A percentile compares a stretch with the other conserved stretches of the same genome.
These are phyloP conservation scores for Todiramphus chloris DNA, from an alignment of 2,113 vertebrate species.

Conservation along the genomic window DNA sequence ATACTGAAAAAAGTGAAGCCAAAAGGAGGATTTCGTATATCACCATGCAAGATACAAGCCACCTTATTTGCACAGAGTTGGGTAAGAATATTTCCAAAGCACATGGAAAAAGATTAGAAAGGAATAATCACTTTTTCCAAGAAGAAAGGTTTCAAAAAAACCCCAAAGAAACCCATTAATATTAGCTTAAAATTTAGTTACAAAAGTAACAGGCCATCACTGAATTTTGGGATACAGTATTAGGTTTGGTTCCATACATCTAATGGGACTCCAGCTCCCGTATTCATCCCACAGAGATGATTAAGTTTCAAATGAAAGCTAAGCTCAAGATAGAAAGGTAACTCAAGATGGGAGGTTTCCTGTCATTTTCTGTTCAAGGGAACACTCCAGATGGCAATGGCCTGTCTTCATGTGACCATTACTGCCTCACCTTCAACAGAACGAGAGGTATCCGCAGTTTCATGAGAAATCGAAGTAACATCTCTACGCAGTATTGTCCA, in stretches of 20 bases:
- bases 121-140: neutral
- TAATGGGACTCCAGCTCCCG: neutral
- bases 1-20: neutral
- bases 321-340: neutral
- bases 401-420: neutral
- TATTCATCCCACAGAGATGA: neutral
- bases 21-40: neutral
- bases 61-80: neutral
- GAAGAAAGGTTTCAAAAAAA: neutral
- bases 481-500: neutral
- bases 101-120: neutral
- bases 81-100: neutral
- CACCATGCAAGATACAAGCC: neutral
- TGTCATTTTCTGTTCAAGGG: neutral
- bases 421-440: conserved; percentile 30
- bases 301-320: neutral
- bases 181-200: neutral
- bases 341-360: neutral
- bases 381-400: neutral
- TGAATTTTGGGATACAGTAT: neutral
- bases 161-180: neutral
- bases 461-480: neutral
- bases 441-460: neutral
- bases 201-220: neutral
- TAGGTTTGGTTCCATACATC: neutral